Base-by-base conservation (phyloP, 1,140 invertebrate genomes). In the Zaprionus ghesquierei region DNA sequence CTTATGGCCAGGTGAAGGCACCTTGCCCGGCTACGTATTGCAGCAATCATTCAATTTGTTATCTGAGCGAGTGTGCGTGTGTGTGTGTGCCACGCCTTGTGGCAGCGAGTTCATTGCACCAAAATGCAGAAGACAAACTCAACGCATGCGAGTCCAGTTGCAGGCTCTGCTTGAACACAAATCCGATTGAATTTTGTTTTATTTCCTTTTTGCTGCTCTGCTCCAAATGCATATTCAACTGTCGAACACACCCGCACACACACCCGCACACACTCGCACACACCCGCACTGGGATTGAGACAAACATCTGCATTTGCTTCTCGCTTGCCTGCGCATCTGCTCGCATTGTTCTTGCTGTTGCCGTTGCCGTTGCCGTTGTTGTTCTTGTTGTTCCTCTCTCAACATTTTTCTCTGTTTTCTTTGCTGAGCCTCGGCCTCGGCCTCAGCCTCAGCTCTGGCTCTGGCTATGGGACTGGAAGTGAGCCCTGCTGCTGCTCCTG, bases 21-120 rank as follows among this genome's bases (percentile, higher is more conserved):
- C 12, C 31, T 29, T 6, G 27, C 27, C 0, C 5, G 9, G 5
- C 27, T 29, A 53, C 22, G 5, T 41, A 18, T 76, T 87, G 71
- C 66, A 66, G 65, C 79, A 89, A 79, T 89, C 85, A 89, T 77
- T 87, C 73, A 79, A 79, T 89, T 78, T 86, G 51, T 70, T 44
- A 5, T 0, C 5, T 29, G 27, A 8, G 31, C 13, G 2, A 25
- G 35, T 58, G 8, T 27, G 13, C 25, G 35, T 54, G 41, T 27
- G 33, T 56, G 20, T 56, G 20, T 55, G 18, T 56, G 33, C 6
- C 22, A 56, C 20, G 54, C 54, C 54, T 56, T 38, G 13, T 6
- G 12, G 27, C 9, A 50, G 9, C 9, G 53, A 68, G 74, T 76
- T 76, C 74, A 76, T 53, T 76, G 74, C 63, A 73, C 74, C 58